Evolutionary conservation across 2,797 vertebrate genomes (phyloP).

Genomic region (Sciurus vulgaris): DNA sequence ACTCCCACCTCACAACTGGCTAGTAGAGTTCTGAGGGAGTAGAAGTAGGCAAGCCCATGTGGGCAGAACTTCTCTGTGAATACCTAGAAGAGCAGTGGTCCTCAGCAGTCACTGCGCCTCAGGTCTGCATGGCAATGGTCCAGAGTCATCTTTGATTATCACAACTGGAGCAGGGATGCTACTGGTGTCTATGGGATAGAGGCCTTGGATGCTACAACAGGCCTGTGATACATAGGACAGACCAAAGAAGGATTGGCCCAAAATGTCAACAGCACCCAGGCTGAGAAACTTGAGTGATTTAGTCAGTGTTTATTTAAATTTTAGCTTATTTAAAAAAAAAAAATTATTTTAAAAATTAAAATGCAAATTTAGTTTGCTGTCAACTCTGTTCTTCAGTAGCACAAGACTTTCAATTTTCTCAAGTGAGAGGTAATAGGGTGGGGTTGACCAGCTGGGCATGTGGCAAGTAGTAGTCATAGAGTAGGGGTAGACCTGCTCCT

Average conservation of each 20-base stretch:
- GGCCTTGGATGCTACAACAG: background rate
- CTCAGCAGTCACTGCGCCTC: background rate
- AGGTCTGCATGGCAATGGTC: background rate
- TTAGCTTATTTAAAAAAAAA: background rate
- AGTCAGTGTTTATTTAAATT: background rate
- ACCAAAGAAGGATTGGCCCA: background rate
- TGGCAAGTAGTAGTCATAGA: background rate
- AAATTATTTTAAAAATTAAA: slow-evolving; percentile 7
- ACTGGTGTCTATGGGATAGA: background rate
- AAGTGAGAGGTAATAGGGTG: background rate
- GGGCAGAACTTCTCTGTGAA: background rate
- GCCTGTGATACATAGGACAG: background rate
- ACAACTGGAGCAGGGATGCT: background rate
- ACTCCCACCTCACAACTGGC: background rate
- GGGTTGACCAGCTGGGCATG: background rate
- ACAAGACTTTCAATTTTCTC: background rate
- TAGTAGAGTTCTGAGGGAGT: background rate
- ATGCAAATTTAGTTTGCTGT: slow-evolving; percentile 5
- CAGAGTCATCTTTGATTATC: background rate
- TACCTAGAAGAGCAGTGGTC: background rate
- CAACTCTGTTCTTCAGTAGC: background rate
- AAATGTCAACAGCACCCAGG: background rate
- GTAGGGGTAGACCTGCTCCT: background rate
- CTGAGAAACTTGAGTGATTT: background rate
- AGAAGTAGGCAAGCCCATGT: background rate